Evolutionary conservation across 2,113 vertebrate species (phyloP).

Genomic region (Sarotherodon lohbergeri): DNA sequence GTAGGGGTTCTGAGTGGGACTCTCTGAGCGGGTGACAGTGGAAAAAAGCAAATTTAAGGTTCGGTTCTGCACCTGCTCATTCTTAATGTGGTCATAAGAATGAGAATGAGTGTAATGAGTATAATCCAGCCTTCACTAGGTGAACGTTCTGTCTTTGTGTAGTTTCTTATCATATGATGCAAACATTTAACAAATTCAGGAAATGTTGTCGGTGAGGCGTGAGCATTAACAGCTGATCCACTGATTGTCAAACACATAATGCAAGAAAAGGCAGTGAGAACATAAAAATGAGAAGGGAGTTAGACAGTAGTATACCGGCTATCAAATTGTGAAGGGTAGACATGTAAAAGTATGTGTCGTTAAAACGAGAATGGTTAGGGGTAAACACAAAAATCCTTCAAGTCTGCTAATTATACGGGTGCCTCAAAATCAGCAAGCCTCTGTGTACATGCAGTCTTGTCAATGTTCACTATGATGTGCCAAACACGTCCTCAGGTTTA

Average conservation of each 20-base stretch:
- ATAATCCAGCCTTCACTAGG: background rate
- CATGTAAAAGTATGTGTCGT: background rate
- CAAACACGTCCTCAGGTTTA: background rate
- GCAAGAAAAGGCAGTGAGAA: background rate
- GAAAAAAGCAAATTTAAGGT: background rate
- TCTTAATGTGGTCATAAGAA: background rate
- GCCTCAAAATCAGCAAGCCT: background rate
- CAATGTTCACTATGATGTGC: background rate
- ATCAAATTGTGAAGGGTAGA: background rate
- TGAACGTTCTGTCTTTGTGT: background rate
- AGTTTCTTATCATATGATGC: background rate
- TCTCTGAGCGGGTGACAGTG: slow-evolving; percentile 41
- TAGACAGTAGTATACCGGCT: background rate
- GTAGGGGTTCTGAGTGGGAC: slow-evolving; percentile 67
- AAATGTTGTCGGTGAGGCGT: background rate
- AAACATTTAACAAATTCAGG: background rate
- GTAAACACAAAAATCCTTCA: background rate
- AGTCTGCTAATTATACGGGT: background rate
- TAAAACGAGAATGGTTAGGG: background rate
- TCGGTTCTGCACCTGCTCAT: background rate
- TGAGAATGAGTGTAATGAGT: background rate
- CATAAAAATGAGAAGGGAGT: background rate
- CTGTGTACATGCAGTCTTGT: background rate
- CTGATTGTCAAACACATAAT: background rate
- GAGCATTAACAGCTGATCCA: background rate